Conservation (phyloP, 2,888 invertebrate genomes). For the Pristionchus arcanus region DNA sequence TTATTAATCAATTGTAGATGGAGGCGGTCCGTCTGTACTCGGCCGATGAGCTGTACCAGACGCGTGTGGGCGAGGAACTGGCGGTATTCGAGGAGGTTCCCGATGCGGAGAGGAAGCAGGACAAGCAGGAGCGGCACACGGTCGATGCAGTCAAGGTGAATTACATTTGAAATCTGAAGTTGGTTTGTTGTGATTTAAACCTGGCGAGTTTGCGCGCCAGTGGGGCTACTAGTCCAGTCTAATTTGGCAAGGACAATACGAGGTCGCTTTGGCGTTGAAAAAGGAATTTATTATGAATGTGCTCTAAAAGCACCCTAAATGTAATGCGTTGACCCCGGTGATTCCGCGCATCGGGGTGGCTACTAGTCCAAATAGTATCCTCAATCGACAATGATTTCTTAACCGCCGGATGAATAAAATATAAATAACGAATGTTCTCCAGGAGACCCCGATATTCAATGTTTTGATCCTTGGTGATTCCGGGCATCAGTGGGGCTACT, state of each 20-base stretch:
- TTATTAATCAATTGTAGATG: slow-evolving; percentile 58
- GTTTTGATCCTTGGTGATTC: too few species aligned
- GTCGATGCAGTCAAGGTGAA: slow-evolving; percentile 68
- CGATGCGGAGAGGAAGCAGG: slow-evolving; percentile 59
- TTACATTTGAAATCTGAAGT: too few species aligned
- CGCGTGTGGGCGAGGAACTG: slow-evolving; percentile 56
- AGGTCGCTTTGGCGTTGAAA: too few species aligned
- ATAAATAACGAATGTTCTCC: too few species aligned
- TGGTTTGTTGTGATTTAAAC: neutral
- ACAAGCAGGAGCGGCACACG: slow-evolving; percentile 71
- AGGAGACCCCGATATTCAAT: too few species aligned
- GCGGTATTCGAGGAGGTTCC: slow-evolving; percentile 55
- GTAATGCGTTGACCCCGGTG: neutral
- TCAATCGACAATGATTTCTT: too few species aligned
- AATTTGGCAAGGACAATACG: too few species aligned
- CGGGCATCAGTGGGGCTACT: too few species aligned
- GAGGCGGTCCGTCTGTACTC: slow-evolving; percentile 75
- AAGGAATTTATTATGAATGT: too few species aligned
- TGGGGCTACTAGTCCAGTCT: too few species aligned
- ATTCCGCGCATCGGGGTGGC: neutral
- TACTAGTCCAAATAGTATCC: neutral
- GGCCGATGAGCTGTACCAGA: slow-evolving; percentile 72
- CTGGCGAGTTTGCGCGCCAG: neutral
- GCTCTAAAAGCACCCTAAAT: too few species aligned
- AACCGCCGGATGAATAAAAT: too few species aligned